A percentile compares a stretch with the other conserved stretches of the same genome.
Evolutionary conservation across 2,113 vertebrate genomes (phyloP).

Genomic region (Zosterops lateralis): DNA sequence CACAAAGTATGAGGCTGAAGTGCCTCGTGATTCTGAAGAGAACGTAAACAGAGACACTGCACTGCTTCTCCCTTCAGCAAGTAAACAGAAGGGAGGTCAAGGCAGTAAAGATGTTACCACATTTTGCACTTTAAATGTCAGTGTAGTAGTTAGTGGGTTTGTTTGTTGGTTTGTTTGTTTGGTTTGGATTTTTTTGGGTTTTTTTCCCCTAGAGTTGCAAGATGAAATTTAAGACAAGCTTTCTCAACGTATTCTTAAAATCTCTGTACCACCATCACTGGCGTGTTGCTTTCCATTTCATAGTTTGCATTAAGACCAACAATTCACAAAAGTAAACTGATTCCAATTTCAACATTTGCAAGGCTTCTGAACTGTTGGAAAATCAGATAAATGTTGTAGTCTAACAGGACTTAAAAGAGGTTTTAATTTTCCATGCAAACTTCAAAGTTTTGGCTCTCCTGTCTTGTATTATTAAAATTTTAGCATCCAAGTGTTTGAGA

Average conservation of each 20-base stretch:
- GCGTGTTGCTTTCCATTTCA: background rate
- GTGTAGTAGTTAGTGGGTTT: background rate
- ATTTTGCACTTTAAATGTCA: background rate
- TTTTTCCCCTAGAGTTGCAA: fast-evolving
- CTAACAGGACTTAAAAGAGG: background rate
- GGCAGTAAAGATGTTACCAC: background rate
- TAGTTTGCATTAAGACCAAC: background rate
- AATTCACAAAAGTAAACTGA: background rate
- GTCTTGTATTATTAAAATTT: background rate
- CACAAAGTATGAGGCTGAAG: background rate
- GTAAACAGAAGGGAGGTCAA: background rate
- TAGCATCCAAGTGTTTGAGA: background rate
- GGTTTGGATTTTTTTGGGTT: too few species aligned
- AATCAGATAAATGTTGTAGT: background rate
- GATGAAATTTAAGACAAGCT: background rate
- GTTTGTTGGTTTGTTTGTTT: too few species aligned
- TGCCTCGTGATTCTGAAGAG: background rate
- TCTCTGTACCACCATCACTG: fast-evolving
- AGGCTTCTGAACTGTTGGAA: background rate
- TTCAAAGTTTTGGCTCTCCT: background rate
- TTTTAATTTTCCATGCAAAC: background rate
- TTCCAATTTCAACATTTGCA: background rate
- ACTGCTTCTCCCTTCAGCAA: background rate
- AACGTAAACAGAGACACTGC: background rate
- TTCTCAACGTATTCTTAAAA: background rate